A percentile compares a stretch with the other conserved stretches of the same genome.
These are phyloP conservation scores for Muraenolepis orangiensis DNA, from an alignment of 2,797 vertebrate species.

Conservation along the genomic window DNA sequence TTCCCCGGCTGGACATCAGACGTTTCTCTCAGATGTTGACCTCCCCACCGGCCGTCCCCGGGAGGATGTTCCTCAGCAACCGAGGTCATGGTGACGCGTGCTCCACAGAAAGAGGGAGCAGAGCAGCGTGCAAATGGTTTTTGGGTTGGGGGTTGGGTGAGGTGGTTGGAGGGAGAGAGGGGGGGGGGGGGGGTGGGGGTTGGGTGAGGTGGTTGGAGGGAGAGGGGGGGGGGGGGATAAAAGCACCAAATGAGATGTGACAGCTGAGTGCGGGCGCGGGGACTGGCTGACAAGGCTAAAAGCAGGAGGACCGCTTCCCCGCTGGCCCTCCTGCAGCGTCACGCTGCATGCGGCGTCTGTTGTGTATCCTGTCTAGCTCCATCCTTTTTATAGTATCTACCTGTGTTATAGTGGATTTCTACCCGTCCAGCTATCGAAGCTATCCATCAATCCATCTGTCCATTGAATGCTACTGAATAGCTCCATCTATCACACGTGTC, in stretches of 20 bases:
- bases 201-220: conserved; percentile 14
- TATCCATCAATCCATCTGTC: neutral
- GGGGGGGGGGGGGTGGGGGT: conserved; percentile 39
- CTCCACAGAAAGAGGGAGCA: conserved; percentile 22
- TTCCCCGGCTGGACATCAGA: conserved; percentile 62
- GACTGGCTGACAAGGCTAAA: conserved; percentile 55
- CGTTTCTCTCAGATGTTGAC: conserved; percentile 64
- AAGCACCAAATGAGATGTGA: conserved; percentile 71
- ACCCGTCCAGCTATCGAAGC: neutral
- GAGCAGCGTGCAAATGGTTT: neutral
- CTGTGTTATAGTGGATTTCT: neutral
- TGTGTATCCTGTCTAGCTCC: neutral
- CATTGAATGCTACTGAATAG: too few relatives aligned
- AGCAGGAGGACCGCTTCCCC: conserved; percentile 46
- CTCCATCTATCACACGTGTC: too few relatives aligned
- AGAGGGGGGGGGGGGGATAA: conserved; percentile 29
- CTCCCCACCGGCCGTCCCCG: conserved; percentile 60
- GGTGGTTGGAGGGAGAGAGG: neutral
- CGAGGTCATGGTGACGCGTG: conserved; percentile 51
- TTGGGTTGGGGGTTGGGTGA: neutral
- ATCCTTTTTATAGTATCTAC: neutral
- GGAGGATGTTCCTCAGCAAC: conserved; percentile 45
- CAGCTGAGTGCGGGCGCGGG: conserved; percentile 69
- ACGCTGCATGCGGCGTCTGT: conserved; percentile 39
- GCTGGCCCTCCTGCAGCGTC: conserved; percentile 32